Evolutionary conservation across 2,797 vertebrate genomes (phyloP).

Genomic region (Sarcoramphus papa): DNA sequence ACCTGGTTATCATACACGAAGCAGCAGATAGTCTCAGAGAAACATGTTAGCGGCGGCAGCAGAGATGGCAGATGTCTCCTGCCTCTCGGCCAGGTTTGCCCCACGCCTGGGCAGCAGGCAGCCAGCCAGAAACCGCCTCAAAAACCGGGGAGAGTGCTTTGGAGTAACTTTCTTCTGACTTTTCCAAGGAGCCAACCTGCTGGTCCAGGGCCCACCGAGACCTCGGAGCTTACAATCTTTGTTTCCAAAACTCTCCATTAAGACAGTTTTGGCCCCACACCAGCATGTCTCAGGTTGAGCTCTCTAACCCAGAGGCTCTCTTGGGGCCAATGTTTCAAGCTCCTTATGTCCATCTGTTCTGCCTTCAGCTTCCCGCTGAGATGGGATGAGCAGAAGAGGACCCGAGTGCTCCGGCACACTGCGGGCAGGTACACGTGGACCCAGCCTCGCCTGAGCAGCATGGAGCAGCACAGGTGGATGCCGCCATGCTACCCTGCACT

Average conservation of each 20-base stretch:
- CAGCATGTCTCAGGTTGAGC: background rate
- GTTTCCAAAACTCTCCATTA: background rate
- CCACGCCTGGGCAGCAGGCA: background rate
- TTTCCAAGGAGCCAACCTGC: background rate
- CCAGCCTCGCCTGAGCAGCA: background rate
- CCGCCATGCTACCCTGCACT: background rate
- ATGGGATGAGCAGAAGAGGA: background rate
- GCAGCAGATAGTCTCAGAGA: background rate
- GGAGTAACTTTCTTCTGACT: background rate
- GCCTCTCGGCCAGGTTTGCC: background rate
- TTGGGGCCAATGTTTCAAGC: background rate
- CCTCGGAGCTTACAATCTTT: background rate
- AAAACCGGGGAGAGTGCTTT: background rate
- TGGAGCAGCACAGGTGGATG: background rate
- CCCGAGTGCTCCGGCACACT: rapidly evolving
- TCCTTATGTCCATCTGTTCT: background rate
- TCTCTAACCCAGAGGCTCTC: background rate
- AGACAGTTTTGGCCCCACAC: background rate
- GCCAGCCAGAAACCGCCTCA: background rate
- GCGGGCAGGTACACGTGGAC: rapidly evolving
- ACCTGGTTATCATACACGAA: background rate
- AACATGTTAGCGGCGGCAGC: background rate
- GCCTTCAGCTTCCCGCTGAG: background rate
- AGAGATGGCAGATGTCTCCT: background rate
- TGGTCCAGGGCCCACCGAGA: background rate